A percentile compares a stretch with the other conserved stretches of the same genome.
phyloP scores from a whole-genome alignment of 2,113 vertebrate species.

The Limnothrissa miodon region DNA sequence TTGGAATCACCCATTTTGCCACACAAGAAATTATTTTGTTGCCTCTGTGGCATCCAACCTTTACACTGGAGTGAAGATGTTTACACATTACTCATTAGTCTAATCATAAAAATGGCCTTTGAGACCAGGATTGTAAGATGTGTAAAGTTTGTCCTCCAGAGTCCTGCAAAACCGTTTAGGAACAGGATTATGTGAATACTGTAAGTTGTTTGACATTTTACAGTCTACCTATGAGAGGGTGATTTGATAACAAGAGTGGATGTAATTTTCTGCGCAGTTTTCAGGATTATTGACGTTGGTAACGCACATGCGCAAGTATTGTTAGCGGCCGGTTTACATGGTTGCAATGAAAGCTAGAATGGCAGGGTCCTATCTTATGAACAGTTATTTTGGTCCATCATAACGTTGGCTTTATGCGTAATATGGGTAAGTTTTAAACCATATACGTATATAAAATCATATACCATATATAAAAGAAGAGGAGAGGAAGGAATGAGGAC shows the following conservation, averaged over 20 bases:
- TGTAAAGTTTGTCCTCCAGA: not conserved
- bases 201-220: not conserved
- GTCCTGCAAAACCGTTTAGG: not conserved
- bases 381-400: not conserved
- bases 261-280: not conserved
- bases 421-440: not conserved
- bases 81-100: not conserved
- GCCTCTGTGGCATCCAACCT: not conserved
- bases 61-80: not conserved
- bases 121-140: not conserved
- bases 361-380: not conserved
- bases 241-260: too few relatives aligned
- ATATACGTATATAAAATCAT: too few relatives aligned
- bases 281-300: not conserved
- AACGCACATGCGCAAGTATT: not conserved
- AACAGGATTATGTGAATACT: not conserved
- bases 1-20: too few relatives aligned
- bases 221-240: too few relatives aligned
- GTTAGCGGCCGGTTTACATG: not conserved
- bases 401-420: not conserved
- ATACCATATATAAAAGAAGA: too few relatives aligned
- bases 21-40: too few relatives aligned
- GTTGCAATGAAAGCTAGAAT: not conserved
- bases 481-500: too few relatives aligned
- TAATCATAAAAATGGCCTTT: not conserved